Evolutionary conservation across 2,888 invertebrate species (phyloP).

Genomic region (Griposia aprilina): DNA sequence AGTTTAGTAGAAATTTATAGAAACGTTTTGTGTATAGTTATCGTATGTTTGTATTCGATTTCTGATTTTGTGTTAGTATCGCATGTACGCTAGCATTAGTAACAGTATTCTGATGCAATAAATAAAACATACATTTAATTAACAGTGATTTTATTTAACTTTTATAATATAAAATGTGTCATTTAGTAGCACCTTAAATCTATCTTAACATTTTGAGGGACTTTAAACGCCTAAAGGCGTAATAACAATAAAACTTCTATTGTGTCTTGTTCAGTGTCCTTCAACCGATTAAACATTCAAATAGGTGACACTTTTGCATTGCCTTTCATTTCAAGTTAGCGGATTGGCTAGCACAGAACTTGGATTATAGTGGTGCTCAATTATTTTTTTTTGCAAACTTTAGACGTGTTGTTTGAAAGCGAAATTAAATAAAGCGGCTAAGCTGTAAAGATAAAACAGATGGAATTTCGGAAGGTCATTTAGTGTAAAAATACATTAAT

Average conservation of each 20-base stretch:
- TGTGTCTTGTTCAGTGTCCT: background rate
- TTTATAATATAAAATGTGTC: constrained; percentile 39
- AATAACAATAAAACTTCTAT: background rate
- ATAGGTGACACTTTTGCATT: background rate
- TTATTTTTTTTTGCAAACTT: background rate
- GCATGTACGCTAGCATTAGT: constrained; percentile 87
- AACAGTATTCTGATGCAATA: constrained; percentile 90
- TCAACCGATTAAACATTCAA: background rate
- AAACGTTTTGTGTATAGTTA: constrained; percentile 81
- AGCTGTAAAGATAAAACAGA: background rate
- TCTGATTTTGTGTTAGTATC: constrained; percentile 77
- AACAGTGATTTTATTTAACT: constrained; percentile 65
- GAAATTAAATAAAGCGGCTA: background rate
- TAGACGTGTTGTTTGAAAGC: constrained; percentile 4
- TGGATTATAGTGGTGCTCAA: background rate
- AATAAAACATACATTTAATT: constrained; percentile 81
- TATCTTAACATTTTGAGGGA: constrained; percentile 2
- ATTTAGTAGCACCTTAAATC: constrained; percentile 49
- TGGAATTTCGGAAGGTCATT: background rate
- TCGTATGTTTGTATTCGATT: constrained; percentile 78
- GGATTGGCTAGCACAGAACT: background rate
- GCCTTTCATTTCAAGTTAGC: background rate
- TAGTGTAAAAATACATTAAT: no score
- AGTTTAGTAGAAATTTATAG: constrained; percentile 82
- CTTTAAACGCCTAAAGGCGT: background rate